These are phyloP conservation scores for Caenorhabditis latens DNA, from an alignment of 1,140 invertebrate species.

Conservation along the genomic window DNA sequence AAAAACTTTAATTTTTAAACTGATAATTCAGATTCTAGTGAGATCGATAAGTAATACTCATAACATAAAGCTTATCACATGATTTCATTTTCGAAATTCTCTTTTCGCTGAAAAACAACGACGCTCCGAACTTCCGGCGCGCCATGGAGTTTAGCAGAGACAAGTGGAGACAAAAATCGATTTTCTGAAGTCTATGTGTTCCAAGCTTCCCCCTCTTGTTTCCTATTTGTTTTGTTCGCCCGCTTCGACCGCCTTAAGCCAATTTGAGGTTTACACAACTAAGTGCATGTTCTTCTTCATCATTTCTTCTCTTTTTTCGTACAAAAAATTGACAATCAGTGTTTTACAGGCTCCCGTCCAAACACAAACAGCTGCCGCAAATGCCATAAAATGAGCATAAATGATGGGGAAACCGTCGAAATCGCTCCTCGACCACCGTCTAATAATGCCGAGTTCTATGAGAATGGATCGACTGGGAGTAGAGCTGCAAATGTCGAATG, in stretches of 20 bases:
- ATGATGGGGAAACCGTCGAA: constrained; percentile 21
- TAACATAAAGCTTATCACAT: too few species aligned
- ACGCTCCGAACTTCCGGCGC: neutral
- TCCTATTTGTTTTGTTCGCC: neutral
- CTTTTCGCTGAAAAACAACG: neutral
- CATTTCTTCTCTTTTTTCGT: neutral
- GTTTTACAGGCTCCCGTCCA: neutral
- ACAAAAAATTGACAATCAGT: neutral
- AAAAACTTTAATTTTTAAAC: too few species aligned
- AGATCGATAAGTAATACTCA: too few species aligned
- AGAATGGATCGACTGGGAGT: constrained; percentile 4
- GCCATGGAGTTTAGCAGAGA: neutral
- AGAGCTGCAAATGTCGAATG: constrained; percentile 82
- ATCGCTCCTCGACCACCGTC: neutral
- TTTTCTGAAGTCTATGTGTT: neutral
- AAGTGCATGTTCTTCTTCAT: constrained; percentile 23
- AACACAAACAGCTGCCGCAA: neutral
- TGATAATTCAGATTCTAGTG: too few species aligned
- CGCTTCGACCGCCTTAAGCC: constrained; percentile 11
- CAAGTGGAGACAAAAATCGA: constrained; percentile 19
- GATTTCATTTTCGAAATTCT: too few species aligned
- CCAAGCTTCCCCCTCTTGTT: neutral
- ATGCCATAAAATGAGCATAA: constrained; percentile 54
- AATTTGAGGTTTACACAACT: constrained; percentile 43
- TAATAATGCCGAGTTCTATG: constrained; percentile 33